Evolutionary conservation across 2,113 vertebrate genomes (phyloP), one percentile per base, ranked within the genome.

Genomic region (Paratilapia polleni): DNA sequence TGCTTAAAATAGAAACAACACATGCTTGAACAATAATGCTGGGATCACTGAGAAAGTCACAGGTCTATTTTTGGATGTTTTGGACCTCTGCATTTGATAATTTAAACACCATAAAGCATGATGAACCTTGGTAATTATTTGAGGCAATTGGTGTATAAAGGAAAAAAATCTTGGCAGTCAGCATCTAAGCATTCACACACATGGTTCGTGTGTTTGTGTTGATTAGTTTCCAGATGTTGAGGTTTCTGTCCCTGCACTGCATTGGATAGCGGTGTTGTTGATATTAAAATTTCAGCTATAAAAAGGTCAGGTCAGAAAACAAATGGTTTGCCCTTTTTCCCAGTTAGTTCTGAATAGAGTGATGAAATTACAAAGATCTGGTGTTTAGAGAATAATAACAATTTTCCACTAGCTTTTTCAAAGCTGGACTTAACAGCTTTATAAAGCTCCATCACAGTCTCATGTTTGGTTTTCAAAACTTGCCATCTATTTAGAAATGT

Each of bases 171-270:
- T 83, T 83, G 77, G 80, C 66, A 87, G 66, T 17, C 26, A 24
- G 49, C 13, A 4, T 82, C 59, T 76, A 78, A 68, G 60, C 83
- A 79, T 70, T 81, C 52, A 73, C 85, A 81, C 60, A 79, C 78
- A 91, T 34, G 36, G 58, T 77, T 88, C 64, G 62, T 89, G 84
- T 83, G 56, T 88, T 84, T 84, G 31, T 87, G 85, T 89, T 87
- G 83, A 78, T 86, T 85, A 80, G 80, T 75, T 87, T 91, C 87
- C 90, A 93, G 80, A 88, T 92, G 88, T 80, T 80, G 78, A 78
- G 80, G 77, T 80, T 85, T 66, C 43, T 63, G 66, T 83, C 70
- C 36, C 20, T 64, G 61, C 75, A 36, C 57, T 38, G 47, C 36
- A 54, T 36, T 58, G 80, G 70, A 86, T 82, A 66, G 41, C 36